These are phyloP conservation scores for Garra rufa DNA, from an alignment of 2,113 vertebrate genomes.

Conservation along the genomic window DNA sequence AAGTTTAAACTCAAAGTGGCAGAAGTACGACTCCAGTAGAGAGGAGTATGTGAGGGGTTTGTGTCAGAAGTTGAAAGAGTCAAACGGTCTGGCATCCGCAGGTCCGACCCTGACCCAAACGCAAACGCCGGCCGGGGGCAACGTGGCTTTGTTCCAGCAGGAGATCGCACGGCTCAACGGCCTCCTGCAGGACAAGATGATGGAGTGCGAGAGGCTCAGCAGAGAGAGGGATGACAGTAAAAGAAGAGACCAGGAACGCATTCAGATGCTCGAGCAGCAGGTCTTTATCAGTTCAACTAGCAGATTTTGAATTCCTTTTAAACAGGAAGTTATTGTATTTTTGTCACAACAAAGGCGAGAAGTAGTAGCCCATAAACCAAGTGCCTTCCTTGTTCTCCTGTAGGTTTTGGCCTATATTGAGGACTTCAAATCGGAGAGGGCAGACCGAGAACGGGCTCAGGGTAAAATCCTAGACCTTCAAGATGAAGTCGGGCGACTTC, in stretches of 20 bases:
- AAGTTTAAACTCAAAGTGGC: slow-evolving; percentile 91
- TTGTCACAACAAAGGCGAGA: background rate
- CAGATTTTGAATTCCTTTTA: background rate
- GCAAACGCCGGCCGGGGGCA: slow-evolving; percentile 25
- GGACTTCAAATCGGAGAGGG: slow-evolving; percentile 88
- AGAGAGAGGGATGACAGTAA: slow-evolving; percentile 71
- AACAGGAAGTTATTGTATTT: slow-evolving; percentile 18
- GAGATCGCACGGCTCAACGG: slow-evolving; percentile 87
- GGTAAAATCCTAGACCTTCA: slow-evolving; percentile 85
- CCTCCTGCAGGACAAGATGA: slow-evolving; percentile 85
- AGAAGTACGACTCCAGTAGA: slow-evolving; percentile 89
- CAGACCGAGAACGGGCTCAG: slow-evolving; percentile 90
- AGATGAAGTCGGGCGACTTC: slow-evolving; percentile 77
- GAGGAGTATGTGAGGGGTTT: slow-evolving; percentile 87
- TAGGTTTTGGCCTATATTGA: slow-evolving; percentile 89
- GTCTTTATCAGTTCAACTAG: slow-evolving; percentile 66
- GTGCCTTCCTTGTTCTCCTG: background rate
- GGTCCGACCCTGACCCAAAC: background rate
- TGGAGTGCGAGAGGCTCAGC: slow-evolving; percentile 67
- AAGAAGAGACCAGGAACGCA: slow-evolving; percentile 73
- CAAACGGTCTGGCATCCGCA: slow-evolving; percentile 59
- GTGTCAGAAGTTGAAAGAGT: slow-evolving; percentile 80
- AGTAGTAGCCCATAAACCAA: background rate
- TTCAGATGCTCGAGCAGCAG: slow-evolving; percentile 93
- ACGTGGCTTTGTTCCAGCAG: slow-evolving; percentile 76